phyloP scores from a whole-genome alignment of 2,888 invertebrate genomes.

The Heliconius ethilla region DNA sequence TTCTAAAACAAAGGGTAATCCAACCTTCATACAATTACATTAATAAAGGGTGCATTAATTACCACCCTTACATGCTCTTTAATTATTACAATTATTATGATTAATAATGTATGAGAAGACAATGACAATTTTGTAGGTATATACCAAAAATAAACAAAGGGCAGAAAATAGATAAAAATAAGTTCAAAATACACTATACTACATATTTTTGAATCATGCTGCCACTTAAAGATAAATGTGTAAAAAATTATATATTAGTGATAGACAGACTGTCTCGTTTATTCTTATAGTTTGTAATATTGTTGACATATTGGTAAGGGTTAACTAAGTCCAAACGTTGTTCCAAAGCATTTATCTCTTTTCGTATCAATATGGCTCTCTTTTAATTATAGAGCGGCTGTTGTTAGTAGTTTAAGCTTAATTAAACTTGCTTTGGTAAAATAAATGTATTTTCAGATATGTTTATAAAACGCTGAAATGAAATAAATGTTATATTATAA shows the following conservation, averaged over 20 bases:
- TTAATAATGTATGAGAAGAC: neutral
- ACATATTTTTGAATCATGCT: constrained; percentile 12
- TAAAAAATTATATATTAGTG: neutral
- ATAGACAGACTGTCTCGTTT: constrained; percentile 17
- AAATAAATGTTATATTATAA: constrained; percentile 26
- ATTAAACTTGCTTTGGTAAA: constrained; percentile 1
- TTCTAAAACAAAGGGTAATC: neutral
- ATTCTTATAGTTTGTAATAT: constrained; percentile 2
- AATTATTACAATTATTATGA: constrained; percentile 12
- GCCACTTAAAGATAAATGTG: constrained; percentile 16
- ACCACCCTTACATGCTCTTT: constrained; percentile 12
- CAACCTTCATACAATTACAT: neutral
- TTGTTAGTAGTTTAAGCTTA: constrained; percentile 10
- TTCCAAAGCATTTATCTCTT: constrained; percentile 67
- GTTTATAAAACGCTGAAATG: constrained; percentile 42
- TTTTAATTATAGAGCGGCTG: constrained; percentile 16
- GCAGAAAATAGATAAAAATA: neutral
- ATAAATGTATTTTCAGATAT: constrained; percentile 36
- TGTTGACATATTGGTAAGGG: constrained; percentile 32
- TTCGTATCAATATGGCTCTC: constrained; percentile 35
- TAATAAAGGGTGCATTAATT: constrained; percentile 25
- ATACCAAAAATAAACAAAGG: neutral
- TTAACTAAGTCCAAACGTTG: constrained; percentile 49
- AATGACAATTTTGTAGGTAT: neutral
- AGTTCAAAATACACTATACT: neutral